Evolutionary conservation across 2,113 vertebrate species (phyloP), one percentile per base, ranked within the genome.

Genomic region (Hipposideros armiger): DNA sequence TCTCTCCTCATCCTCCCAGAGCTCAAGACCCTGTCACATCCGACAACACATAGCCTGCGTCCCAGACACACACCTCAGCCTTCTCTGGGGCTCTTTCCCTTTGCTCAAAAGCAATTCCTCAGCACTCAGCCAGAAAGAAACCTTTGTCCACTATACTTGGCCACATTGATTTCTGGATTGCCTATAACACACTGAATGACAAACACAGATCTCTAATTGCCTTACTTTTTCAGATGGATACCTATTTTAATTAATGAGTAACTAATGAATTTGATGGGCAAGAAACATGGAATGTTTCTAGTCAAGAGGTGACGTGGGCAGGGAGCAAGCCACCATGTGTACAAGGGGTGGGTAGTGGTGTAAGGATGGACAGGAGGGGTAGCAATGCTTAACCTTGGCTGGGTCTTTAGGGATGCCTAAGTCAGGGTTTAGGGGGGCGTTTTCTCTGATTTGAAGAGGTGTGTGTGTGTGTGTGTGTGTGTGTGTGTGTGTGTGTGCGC

Each of bases 211-310:
- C 26, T 76, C 16, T 10, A 36, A n/a, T 67, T 50, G 30, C n/a
- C n/a, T 90, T 58, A 30, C 45, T 40, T 86, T 77, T 86, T 36
- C n/a, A 87, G n/a, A 69, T 22, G n/a, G 5, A 52, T 93, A 3
- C 8, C 81, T 90, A 40, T 73, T 92, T 80, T 60, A 90, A 16
- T 80, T 58, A 86, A 86, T 60, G 52, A 84, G 11, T 81, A 62
- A 77, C 14, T 54, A 72, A 32, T 50, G 40, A 72, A 22, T 56
- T 50, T 50, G 11, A 50, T 50, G 47, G 50, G 50, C 11, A 90
- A 69, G 58, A 95, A 90, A 36, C 36, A 72, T 76, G 26, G n/a
- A 80, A 32, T 87, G 58, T 74, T 74, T 50, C 28, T 20, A n/a
- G 9, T 45, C 26, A 64, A 76, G 56, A 20, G 32, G 64, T 22